phyloP scores from a whole-genome alignment of 2,113 vertebrate genomes.

The cat (Felis catus) region F.catus_Fca126_mat1.0 CM031416.1:25103501-25104000 shows the following conservation, averaged over 20 bases:
- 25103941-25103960: too few relatives aligned
- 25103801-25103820: not conserved
- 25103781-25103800: not conserved
- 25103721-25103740: not conserved
- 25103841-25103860: not conserved
- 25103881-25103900: not conserved
- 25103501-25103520: slow-evolving; percentile 33
- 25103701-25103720: not conserved
- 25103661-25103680: not conserved
- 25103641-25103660: not conserved
- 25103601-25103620: not conserved
- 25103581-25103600: not conserved
- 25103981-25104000: too few relatives aligned
- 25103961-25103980: too few relatives aligned
- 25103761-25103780: not conserved
- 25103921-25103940: too few relatives aligned
- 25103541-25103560: not conserved
- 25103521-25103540: not conserved
- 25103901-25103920: too few relatives aligned
- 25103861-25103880: not conserved
- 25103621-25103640: slow-evolving; percentile 26
- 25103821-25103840: not conserved
- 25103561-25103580: not conserved
- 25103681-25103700: not conserved
- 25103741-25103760: not conserved